These are phyloP conservation scores for Frieseomelitta varia DNA, from an alignment of 1,140 invertebrate species.

Conservation along the genomic window DNA sequence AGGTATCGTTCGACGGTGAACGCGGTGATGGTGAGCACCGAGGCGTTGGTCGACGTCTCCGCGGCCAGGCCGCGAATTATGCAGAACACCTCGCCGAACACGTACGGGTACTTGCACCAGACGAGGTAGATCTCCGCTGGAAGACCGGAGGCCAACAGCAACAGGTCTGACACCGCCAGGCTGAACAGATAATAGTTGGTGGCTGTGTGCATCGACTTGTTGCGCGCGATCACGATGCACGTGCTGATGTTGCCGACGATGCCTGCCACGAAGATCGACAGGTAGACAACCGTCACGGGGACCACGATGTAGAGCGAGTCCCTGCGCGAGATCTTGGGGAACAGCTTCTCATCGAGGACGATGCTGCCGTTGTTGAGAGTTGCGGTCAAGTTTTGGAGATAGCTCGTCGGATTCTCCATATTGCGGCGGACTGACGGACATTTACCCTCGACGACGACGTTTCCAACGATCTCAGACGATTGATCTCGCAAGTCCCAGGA, in stretches of 20 bases:
- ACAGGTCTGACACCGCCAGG: constrained; percentile 95
- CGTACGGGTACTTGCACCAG: constrained; percentile 94
- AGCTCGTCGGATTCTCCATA: neutral
- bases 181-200: constrained; percentile 97
- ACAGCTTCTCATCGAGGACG: constrained; percentile 4
- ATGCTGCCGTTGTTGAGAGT: neutral
- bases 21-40: constrained; percentile 94
- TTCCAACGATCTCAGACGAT: too few relatives aligned
- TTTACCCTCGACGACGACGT: too few relatives aligned
- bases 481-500: too few relatives aligned
- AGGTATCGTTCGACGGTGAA: constrained; percentile 97
- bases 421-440: too few relatives aligned
- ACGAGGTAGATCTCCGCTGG: constrained; percentile 93
- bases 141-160: constrained; percentile 91
- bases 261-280: constrained; percentile 92
- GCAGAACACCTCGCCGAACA: constrained; percentile 94
- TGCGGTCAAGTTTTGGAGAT: neutral
- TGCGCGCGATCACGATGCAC: constrained; percentile 94
- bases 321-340: constrained; percentile 76
- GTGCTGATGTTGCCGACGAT: constrained; percentile 95
- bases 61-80: constrained; percentile 91
- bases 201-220: constrained; percentile 96
- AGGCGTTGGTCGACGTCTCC: constrained; percentile 96
- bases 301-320: constrained; percentile 89
- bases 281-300: constrained; percentile 91